Evolutionary conservation across 2,797 vertebrate genomes (phyloP).

Genomic region (Falco naumanni): DNA sequence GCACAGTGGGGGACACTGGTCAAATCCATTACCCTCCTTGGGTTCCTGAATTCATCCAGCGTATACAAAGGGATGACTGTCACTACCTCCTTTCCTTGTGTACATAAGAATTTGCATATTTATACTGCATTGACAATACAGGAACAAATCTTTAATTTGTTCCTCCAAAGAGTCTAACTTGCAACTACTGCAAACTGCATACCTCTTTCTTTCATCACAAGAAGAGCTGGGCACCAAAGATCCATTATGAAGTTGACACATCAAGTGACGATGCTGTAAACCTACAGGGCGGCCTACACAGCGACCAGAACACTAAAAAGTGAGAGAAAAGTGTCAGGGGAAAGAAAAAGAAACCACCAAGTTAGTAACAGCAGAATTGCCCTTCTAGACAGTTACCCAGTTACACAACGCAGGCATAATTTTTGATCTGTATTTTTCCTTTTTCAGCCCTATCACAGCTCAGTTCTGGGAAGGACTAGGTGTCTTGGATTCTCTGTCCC

Average conservation of each 20-base stretch:
- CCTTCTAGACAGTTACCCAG: background rate
- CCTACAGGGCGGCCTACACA: slow-evolving; percentile 76
- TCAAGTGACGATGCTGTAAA: slow-evolving; percentile 77
- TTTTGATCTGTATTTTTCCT: background rate
- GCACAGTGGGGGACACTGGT: background rate
- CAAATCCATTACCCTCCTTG: background rate
- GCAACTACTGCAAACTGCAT: background rate
- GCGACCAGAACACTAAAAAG: slow-evolving; percentile 82
- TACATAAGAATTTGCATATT: background rate
- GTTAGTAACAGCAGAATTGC: background rate
- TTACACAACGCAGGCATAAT: background rate
- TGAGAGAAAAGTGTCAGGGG: background rate
- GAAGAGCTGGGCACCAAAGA: slow-evolving; percentile 69
- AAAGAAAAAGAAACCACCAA: background rate
- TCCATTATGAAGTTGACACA: slow-evolving; percentile 80
- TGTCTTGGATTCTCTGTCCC: background rate
- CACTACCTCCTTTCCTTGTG: background rate
- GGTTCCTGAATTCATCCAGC: background rate
- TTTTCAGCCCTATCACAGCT: background rate
- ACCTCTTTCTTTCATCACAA: slow-evolving; percentile 85
- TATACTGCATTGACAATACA: background rate
- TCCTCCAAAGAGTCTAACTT: background rate
- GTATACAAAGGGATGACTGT: background rate
- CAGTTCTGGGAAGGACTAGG: background rate
- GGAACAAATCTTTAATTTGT: background rate